Evolutionary conservation across 23 tunicate species (phyloP).

Genomic region (Phallusia fumigata): DNA sequence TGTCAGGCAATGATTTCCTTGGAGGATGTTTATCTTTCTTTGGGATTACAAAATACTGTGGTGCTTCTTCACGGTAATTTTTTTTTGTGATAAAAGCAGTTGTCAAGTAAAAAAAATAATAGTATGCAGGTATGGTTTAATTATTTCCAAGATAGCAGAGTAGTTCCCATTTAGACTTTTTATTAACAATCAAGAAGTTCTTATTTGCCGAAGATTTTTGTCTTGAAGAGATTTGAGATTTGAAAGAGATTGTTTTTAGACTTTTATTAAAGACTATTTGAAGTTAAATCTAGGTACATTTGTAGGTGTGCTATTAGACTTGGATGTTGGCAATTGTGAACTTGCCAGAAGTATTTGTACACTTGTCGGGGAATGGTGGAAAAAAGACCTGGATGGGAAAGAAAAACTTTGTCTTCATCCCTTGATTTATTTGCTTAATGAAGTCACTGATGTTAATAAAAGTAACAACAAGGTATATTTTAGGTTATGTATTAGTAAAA

Average conservation of each 20-base stretch:
- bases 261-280: neutral
- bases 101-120: too few relatives aligned
- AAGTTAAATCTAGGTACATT: neutral
- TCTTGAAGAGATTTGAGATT: too few relatives aligned
- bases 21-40: neutral
- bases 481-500: too few relatives aligned
- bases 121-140: too few relatives aligned
- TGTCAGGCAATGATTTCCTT: neutral
- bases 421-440: neutral
- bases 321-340: neutral
- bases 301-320: neutral
- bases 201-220: too few relatives aligned
- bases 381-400: neutral
- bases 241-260: neutral
- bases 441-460: neutral
- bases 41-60: neutral
- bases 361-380: neutral
- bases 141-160: too few relatives aligned
- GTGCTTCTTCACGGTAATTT: neutral
- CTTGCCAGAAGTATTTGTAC: neutral
- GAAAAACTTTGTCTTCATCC: neutral
- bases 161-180: too few relatives aligned
- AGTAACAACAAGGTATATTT: neutral
- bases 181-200: too few relatives aligned
- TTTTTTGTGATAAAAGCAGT: too few relatives aligned